phyloP scores from a whole-genome alignment of 2,797 vertebrate species.

The Nyctibius grandis region DNA sequence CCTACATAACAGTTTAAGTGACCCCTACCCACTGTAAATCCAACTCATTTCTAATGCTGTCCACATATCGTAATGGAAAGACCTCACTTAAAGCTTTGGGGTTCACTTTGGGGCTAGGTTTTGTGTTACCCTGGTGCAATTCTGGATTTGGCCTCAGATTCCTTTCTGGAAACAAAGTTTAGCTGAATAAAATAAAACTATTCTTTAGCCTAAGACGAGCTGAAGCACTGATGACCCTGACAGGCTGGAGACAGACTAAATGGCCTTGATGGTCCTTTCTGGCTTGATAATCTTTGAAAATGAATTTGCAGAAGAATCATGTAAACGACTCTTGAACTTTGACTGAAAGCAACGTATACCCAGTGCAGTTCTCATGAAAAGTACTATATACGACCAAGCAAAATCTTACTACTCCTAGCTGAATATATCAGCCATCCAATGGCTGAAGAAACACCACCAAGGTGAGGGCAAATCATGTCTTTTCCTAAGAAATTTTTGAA shows the following conservation, averaged over 20 bases:
- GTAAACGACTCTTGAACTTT: background rate
- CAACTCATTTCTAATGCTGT: background rate
- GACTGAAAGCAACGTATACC: fast-evolving
- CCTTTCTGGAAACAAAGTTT: background rate
- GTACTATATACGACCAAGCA: background rate
- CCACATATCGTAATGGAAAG: background rate
- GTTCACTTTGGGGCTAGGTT: too few species aligned
- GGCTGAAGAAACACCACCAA: background rate
- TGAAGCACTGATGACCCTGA: background rate
- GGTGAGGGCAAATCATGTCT: background rate
- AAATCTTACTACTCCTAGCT: background rate
- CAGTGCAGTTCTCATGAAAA: background rate
- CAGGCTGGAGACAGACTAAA: background rate
- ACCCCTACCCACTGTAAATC: background rate
- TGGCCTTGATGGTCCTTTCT: background rate
- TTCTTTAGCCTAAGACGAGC: background rate
- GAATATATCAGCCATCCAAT: background rate
- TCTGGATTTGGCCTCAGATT: background rate
- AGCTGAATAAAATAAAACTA: background rate
- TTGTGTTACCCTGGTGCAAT: background rate
- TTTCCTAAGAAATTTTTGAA: background rate
- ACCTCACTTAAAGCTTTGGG: background rate
- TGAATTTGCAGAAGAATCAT: background rate
- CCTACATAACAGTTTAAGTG: background rate
- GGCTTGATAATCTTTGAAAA: background rate